Evolutionary conservation across 64 coral and sea anemone genomes (phyloP).

Genomic region (Stylophora pistillata): DNA sequence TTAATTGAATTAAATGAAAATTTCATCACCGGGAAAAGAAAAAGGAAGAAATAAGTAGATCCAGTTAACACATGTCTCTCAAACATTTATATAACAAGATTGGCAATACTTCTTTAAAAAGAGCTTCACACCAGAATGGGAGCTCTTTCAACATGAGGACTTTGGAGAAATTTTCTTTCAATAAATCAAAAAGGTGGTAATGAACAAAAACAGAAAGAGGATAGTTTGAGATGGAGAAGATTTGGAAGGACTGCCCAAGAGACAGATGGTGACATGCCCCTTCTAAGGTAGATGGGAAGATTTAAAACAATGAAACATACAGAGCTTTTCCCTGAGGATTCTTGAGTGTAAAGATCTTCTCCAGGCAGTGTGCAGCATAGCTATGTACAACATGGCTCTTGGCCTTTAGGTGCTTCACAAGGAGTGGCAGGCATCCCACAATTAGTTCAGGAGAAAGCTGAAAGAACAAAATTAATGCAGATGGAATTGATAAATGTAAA

Average conservation of each 20-base stretch:
- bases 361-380: conserved; percentile 92
- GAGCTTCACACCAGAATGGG: too few species aligned
- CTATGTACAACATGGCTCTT: conserved; percentile 95
- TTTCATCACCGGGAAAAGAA: too few species aligned
- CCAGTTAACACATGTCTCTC: too few species aligned
- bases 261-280: neutral
- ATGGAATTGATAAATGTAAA: neutral
- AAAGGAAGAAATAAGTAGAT: too few species aligned
- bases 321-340: conserved; percentile 86
- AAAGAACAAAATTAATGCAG: neutral
- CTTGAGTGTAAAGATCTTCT: conserved; percentile 94
- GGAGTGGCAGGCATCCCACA: conserved; percentile 67
- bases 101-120: too few species aligned
- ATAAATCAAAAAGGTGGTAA: too few species aligned
- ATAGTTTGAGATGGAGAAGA: too few species aligned
- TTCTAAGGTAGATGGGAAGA: neutral
- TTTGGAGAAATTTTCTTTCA: too few species aligned
- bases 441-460: conserved; percentile 88
- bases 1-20: too few species aligned
- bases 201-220: too few species aligned
- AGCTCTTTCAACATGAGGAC: too few species aligned
- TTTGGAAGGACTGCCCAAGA: neutral
- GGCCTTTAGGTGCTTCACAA: conserved; percentile 70
- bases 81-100: too few species aligned
- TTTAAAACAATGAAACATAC: conserved; percentile 56